Conservation (phyloP, 2,888 invertebrate genomes). For the Sarcophaga variegata region DNA sequence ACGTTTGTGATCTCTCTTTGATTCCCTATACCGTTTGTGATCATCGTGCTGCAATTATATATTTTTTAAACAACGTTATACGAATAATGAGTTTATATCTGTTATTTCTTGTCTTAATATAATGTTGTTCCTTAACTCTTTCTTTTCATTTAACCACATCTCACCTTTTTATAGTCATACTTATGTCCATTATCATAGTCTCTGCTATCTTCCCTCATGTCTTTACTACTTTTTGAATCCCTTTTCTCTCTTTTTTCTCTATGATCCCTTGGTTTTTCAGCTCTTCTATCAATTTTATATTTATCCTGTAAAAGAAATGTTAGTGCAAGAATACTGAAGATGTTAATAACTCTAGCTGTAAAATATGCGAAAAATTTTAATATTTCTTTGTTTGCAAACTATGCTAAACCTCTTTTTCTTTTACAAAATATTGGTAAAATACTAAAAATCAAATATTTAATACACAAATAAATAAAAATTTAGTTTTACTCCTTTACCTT, state of each 20-base stretch:
- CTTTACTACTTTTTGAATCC: conserved; percentile 50
- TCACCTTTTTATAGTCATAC: conserved; percentile 65
- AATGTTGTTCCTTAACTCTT: not conserved
- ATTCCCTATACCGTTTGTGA: conserved; percentile 64
- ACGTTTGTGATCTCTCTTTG: conserved; percentile 61
- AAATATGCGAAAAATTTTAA: conserved; percentile 23
- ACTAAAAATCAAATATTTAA: conserved; percentile 47
- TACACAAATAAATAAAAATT: conserved; percentile 43
- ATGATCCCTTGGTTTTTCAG: conserved; percentile 53
- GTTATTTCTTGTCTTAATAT: not conserved
- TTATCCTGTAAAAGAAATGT: conserved; percentile 70
- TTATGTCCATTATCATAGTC: conserved; percentile 57
- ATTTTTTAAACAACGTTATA: not conserved
- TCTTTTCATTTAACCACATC: not conserved
- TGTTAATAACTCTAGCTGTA: conserved; percentile 64
- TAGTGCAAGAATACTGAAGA: conserved; percentile 69
- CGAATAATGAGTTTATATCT: not conserved
- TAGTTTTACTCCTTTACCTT: conserved; percentile 68
- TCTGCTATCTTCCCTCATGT: conserved; percentile 47
- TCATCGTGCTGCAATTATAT: conserved; percentile 45
- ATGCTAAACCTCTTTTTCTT: conserved; percentile 45
- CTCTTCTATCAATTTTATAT: conserved; percentile 59
- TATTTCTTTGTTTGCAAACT: conserved; percentile 37
- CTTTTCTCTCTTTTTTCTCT: conserved; percentile 54
- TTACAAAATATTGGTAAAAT: conserved; percentile 51